Base-by-base conservation (phyloP, 1,140 invertebrate species). In the Rhopalosiphum maidis region DNA sequence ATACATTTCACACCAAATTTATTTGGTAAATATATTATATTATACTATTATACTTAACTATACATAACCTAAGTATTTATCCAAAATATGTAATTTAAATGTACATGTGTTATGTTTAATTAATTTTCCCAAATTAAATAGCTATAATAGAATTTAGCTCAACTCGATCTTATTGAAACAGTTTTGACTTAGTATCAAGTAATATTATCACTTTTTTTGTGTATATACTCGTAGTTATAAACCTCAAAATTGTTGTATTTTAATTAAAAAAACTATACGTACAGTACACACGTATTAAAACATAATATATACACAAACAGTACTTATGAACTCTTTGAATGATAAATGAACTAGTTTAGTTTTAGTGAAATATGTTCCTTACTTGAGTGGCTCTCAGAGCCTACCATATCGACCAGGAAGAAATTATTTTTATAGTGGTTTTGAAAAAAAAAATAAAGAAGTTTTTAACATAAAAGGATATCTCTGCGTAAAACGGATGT, bases 381-480 rank as follows among this genome's bases (percentile, higher is more conserved):
- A 46, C 25, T 87, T 15, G 43, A 87, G 85, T 48, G 25, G 25
- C n/a, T 87, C 43, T 48, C 30, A 35, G 43, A 48, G 4, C 8
- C 9, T 15, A 48, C 15, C 41, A 48, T 51, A 35, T 51, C 7
- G 30, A n/a, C 86, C 51, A 88, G 86, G 25, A 88, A 46, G n/a
- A 87, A 87, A 87, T 87, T 5, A 88, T 88, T 88, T 51, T 88
- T 88, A 51, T 22, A 35, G 43, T 9, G 18, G 30, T 88, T 88
- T 48, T n/a, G 2, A 21, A 2, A 21, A 51, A 51, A 51, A 88
- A n/a, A 30, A 46, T 30, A 18, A 46, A 48, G n/a, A 5, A 8
- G 22, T 85, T n/a, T 88, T 51, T 41, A 88, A 88, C 46, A 35
- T 51, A 88, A 48, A 88, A n/a, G 46, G 37, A 88, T 7, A 88